phyloP scores from a whole-genome alignment of 2,888 invertebrate species.

The Heliconius cydno region DNA sequence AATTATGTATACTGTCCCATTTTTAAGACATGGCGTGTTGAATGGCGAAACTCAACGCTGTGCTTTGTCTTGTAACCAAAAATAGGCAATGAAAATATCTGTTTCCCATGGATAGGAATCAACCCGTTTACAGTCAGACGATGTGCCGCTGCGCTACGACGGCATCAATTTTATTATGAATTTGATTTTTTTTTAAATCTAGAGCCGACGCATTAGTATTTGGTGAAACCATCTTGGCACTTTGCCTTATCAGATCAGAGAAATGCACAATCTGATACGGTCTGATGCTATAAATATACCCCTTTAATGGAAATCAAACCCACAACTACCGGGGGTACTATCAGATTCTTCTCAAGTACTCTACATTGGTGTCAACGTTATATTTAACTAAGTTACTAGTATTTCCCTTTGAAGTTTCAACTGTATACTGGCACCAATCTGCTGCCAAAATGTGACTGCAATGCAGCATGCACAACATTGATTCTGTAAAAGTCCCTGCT shows the following conservation, averaged over 20 bases:
- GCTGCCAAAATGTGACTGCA: not conserved
- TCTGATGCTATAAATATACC: not conserved
- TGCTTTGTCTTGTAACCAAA: not conserved
- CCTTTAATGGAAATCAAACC: not conserved
- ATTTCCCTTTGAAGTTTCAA: not conserved
- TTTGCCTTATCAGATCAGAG: no score
- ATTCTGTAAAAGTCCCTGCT: not conserved
- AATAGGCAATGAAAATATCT: not conserved
- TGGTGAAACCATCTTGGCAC: no score
- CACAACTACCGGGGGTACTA: not conserved
- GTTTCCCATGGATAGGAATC: not conserved
- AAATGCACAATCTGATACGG: no score
- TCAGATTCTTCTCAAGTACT: not conserved
- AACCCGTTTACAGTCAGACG: not conserved
- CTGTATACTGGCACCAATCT: not conserved
- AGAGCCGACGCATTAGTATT: not conserved
- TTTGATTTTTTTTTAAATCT: not conserved
- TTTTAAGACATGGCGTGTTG: no score
- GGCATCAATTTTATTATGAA: not conserved
- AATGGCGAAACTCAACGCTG: not conserved
- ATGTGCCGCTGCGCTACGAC: not conserved
- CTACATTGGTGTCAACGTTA: not conserved
- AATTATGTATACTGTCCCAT: no score
- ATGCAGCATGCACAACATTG: conserved; percentile 1
- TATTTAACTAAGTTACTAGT: no score